Evolutionary conservation across 92 coral and sea anemone genomes (phyloP).

Genomic region (Virgularia gustaviana): DNA sequence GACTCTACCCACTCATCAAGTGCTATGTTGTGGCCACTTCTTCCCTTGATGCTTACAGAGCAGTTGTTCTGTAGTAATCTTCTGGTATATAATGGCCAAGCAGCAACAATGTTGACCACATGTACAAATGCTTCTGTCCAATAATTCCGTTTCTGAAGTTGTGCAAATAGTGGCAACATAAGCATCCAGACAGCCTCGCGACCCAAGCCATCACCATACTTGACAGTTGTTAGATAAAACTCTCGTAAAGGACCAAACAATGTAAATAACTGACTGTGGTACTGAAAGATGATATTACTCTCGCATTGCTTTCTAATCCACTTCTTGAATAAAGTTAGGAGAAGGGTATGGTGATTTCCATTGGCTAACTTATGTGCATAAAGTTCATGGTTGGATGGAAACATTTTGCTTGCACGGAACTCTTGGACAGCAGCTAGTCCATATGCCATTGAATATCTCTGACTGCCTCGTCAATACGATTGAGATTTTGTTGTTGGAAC

Average conservation of each 20-base stretch:
- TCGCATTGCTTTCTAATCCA: background rate
- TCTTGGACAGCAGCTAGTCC: constrained; percentile 33
- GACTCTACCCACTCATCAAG: constrained; percentile 56
- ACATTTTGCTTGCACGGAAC: background rate
- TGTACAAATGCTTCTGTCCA: constrained; percentile 54
- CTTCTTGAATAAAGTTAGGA: constrained; percentile 6
- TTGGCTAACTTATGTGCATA: background rate
- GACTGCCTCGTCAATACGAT: constrained; percentile 48
- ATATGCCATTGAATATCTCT: constrained; percentile 33
- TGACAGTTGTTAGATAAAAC: background rate
- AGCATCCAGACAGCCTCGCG: constrained; percentile 46
- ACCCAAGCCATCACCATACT: constrained; percentile 30
- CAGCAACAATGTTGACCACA: constrained; percentile 37
- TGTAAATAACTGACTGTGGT: constrained; percentile 39
- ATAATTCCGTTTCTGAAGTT: constrained; percentile 23
- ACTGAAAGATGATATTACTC: background rate
- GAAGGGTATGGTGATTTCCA: constrained; percentile 26
- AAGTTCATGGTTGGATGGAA: constrained; percentile 13
- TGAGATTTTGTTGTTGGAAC: constrained; percentile 54
- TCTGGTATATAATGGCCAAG: constrained; percentile 41
- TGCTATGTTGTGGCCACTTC: constrained; percentile 35
- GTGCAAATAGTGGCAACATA: constrained; percentile 45
- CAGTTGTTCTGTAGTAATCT: constrained; percentile 28
- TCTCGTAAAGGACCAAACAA: constrained; percentile 48
- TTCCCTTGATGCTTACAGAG: constrained; percentile 29